These are phyloP conservation scores for Pachyrhynchus sulphureomaculatus DNA, from an alignment of 1,140 invertebrate genomes.

Conservation along the genomic window DNA sequence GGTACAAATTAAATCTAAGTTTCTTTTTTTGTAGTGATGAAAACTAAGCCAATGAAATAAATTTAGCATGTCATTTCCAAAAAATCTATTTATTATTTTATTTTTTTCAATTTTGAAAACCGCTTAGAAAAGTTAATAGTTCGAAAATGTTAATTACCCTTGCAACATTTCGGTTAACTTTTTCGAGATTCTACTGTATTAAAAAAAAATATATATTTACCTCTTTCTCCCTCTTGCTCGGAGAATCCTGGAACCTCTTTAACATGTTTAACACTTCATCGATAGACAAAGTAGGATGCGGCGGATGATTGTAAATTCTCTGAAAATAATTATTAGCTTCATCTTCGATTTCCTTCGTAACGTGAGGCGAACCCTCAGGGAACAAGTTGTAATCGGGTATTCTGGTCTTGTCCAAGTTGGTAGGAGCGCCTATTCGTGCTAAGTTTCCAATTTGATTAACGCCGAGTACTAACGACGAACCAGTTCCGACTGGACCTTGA, in stretches of 20 bases:
- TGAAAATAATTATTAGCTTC: slow-evolving; percentile 98
- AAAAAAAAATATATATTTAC: slow-evolving; percentile 51
- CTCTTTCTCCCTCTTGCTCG: slow-evolving; percentile 80
- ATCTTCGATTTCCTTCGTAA: slow-evolving; percentile 95
- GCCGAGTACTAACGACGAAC: slow-evolving; percentile 57
- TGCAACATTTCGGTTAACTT: too few relatives aligned
- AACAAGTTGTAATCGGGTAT: slow-evolving; percentile 59
- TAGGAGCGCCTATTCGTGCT: slow-evolving; percentile 51
- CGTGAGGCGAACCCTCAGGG: slow-evolving; percentile 71
- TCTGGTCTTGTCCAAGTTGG: slow-evolving; percentile 64
- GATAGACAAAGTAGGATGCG: slow-evolving; percentile 87
- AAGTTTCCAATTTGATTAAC: slow-evolving; percentile 55
- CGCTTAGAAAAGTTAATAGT: too few relatives aligned
- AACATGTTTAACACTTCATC: slow-evolving; percentile 93
- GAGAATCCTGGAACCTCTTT: slow-evolving; percentile 92
- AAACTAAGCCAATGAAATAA: too few relatives aligned
- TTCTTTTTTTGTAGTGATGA: too few relatives aligned
- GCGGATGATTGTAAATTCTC: slow-evolving; percentile 95
- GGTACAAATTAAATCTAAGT: too few relatives aligned
- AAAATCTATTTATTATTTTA: too few relatives aligned
- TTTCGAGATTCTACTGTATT: too few relatives aligned
- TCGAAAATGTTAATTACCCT: too few relatives aligned
- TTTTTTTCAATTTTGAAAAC: too few relatives aligned
- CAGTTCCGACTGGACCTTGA: slow-evolving; percentile 66
- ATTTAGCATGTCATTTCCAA: too few relatives aligned